A percentile compares a stretch with the other conserved stretches of the same genome.
Evolutionary conservation across 2,113 vertebrate genomes (phyloP).

Genomic region (Dipodomys stephensi): DNA sequence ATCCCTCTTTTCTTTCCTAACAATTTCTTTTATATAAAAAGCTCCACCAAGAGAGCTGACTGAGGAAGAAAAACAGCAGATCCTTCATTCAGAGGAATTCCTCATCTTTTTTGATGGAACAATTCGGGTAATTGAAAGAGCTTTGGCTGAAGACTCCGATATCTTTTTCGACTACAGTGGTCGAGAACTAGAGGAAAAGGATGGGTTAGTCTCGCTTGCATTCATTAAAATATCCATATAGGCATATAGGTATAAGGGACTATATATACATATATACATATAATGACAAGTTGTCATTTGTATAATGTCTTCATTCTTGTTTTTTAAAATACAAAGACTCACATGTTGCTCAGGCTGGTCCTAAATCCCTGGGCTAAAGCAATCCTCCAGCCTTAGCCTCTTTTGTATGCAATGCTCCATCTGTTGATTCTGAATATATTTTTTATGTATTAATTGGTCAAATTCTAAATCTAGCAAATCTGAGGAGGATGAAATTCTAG

Average conservation of each 20-base stretch:
- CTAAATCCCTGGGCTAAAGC: neutral
- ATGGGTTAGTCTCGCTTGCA: constrained; percentile 91
- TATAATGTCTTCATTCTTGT: neutral
- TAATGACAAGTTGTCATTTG: neutral
- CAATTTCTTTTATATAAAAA: constrained; percentile 72
- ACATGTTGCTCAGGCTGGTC: neutral
- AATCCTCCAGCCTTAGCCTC: neutral
- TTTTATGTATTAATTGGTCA: neutral
- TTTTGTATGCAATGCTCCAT: neutral
- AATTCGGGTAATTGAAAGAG: constrained; percentile 96
- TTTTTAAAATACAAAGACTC: neutral
- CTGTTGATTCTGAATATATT: neutral
- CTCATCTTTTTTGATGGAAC: constrained; percentile 98
- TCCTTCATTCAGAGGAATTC: constrained; percentile 97
- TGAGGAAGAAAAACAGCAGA: constrained; percentile 98
- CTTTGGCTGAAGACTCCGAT: constrained; percentile 95
- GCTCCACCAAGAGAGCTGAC: constrained; percentile 95
- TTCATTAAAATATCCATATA: neutral
- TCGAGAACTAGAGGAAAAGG: constrained; percentile 95
- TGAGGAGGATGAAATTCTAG: constrained; percentile 54
- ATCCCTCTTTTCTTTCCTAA: constrained; percentile 25
- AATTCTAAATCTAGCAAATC: constrained; percentile 5
- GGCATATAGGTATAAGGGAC: too few relatives aligned
- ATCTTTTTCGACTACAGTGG: constrained; percentile 99
- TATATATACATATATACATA: neutral